Base-by-base conservation (phyloP, 2,888 invertebrate species). In the Hirtodrosophila duncani region DNA sequence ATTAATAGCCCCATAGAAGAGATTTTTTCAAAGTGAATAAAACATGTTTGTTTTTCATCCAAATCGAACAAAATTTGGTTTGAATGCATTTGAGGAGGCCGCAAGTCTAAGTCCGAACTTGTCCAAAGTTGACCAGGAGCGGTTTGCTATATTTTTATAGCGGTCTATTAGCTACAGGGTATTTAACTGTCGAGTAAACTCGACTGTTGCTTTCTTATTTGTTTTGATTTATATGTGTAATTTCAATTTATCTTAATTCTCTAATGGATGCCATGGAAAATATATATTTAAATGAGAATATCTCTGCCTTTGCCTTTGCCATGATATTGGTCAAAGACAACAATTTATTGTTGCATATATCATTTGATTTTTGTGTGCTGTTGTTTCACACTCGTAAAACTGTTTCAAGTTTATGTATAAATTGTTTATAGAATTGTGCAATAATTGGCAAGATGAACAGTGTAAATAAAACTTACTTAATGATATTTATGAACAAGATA, bases 381-480 rank as follows among this genome's bases (percentile, higher is more conserved):
- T 8, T 38, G 34, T 36, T 30, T 50, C 42, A 49, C n/a, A 38
- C 7, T 34, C 27, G 11, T 27, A 29, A 44, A 42, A 45, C 9
- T 36, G 53, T 43, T 57, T 68, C 51, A 51, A 57, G 57, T 55
- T 66, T 63, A 60, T 44, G 21, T 43, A 21, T 41, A 59, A 23
- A 29, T 20, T 6, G 27, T 37, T 37, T 26, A 17, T 43, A 51
- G 48, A 59, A 62, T 75, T 75, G 78, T 53, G 75, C 66, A 75
- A 75, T 37, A 68, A 56, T 78, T 78, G 78, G 75, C 75, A 52
- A 48, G 31, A 63, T 52, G 45, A 52, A 44, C 30, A 44, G 56
- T 56, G 39, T 58, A 56, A 62, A 65, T 48, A 49, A 14, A 53
- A 51, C 24, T 27, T 44, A 53, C 43, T 48, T 7, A 48, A 30